Conservation (phyloP, 2,888 invertebrate genomes). For the Eurytoma californica region DNA sequence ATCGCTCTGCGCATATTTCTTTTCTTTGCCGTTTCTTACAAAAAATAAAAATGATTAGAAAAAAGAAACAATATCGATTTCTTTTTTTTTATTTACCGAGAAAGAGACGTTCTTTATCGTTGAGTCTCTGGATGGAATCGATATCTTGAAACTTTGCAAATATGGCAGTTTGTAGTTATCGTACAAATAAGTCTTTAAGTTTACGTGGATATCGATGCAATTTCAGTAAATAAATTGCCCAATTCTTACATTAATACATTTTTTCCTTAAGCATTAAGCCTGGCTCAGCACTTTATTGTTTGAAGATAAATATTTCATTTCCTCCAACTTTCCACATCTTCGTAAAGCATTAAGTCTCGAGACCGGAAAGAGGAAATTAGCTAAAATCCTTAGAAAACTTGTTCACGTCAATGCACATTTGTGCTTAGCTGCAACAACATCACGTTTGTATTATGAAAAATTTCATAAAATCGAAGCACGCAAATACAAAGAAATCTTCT, state of each 20-base stretch:
- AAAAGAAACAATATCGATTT: constrained; percentile 25
- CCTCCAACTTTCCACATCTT: constrained; percentile 1
- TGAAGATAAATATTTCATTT: constrained; percentile 3
- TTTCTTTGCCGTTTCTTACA: constrained; percentile 23
- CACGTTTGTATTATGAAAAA: constrained; percentile 32
- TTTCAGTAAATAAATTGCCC: constrained; percentile 8
- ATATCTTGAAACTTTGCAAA: constrained; percentile 39
- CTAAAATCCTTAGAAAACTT: constrained; percentile 36
- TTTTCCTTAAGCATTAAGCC: constrained; percentile 24
- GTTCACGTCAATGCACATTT: constrained; percentile 42
- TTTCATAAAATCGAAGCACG: constrained; percentile 35
- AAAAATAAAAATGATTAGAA: constrained; percentile 40
- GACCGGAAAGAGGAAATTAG: background rate
- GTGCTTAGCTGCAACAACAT: constrained; percentile 50
- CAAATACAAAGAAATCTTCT: constrained; percentile 23
- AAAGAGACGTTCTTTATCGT: constrained; percentile 14
- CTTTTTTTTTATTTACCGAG: constrained; percentile 24
- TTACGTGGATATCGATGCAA: constrained; percentile 27
- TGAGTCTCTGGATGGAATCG: constrained; percentile 23
- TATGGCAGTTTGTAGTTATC: constrained; percentile 49
- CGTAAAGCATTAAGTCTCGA: constrained; percentile 9
- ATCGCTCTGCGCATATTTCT: constrained; percentile 35
- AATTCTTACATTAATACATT: constrained; percentile 30
- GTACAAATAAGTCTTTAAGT: constrained; percentile 41
- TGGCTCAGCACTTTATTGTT: background rate